These are phyloP conservation scores for Centroberyx gerrardi DNA, from an alignment of 2,797 vertebrate species.

Conservation along the genomic window DNA sequence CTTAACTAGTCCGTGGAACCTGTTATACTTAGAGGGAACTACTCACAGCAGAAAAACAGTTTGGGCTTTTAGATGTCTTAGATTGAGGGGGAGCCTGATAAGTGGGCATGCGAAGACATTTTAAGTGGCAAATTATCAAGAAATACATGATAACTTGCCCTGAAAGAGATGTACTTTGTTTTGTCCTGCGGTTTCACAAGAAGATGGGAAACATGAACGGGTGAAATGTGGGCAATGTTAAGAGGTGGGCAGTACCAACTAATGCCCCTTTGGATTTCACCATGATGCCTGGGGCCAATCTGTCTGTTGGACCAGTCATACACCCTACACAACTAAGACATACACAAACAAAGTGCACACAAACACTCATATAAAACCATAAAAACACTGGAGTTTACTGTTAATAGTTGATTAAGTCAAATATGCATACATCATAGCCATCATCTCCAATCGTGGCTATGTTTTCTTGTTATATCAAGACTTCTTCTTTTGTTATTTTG, in stretches of 20 bases:
- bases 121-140: slow-evolving; percentile 31
- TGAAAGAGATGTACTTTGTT: slow-evolving; percentile 17
- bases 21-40: slow-evolving; percentile 41
- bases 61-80: slow-evolving; percentile 1
- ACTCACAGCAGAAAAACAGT: slow-evolving; percentile 36
- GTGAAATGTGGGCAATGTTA: background rate
- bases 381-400: background rate
- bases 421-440: too few relatives aligned
- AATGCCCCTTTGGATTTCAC: too few relatives aligned
- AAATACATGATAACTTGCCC: slow-evolving; percentile 17
- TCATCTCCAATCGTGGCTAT: too few relatives aligned
- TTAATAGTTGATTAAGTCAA: too few relatives aligned
- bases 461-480: too few relatives aligned
- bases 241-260: background rate
- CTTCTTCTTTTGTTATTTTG: too few relatives aligned
- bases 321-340: background rate
- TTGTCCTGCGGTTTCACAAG: slow-evolving; percentile 5
- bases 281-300: background rate
- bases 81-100: slow-evolving; percentile 33
- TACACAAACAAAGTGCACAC: background rate
- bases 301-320: background rate
- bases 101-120: slow-evolving; percentile 44
- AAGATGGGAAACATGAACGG: slow-evolving; percentile 21
- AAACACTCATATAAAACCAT: background rate
- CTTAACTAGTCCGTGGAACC: slow-evolving; percentile 29